A percentile compares a stretch with the other conserved stretches of the same genome.
Conservation (phyloP, 2,113 vertebrate genomes). For the Nasalis larvatus region DNA sequence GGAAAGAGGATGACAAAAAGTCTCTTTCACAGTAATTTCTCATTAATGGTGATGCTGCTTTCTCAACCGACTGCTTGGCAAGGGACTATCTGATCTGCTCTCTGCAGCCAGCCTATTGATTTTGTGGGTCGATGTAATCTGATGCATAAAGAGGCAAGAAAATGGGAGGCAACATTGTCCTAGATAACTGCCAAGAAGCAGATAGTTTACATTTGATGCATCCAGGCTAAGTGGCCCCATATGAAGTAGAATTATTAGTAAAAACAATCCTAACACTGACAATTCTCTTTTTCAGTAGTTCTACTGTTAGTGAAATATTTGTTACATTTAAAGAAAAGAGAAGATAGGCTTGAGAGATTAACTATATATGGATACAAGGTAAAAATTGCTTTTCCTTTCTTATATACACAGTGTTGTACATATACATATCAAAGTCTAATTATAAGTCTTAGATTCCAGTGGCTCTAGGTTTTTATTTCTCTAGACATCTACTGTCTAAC, state of each 20-base stretch:
- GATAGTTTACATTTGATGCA: neutral
- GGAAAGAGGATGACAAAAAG: neutral
- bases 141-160: slow-evolving; percentile 11
- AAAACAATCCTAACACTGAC: slow-evolving; percentile 14
- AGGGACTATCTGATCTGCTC: neutral
- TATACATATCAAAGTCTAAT: neutral
- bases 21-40: neutral
- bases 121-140: neutral
- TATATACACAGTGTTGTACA: fast-evolving
- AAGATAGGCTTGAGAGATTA: neutral
- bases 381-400: neutral
- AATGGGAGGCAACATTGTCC: neutral
- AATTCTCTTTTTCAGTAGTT: neutral
- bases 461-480: neutral
- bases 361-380: neutral
- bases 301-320: neutral
- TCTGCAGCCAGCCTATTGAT: neutral
- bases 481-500: neutral
- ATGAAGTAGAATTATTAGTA: neutral
- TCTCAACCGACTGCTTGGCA: neutral
- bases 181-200: neutral
- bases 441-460: neutral
- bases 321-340: neutral
- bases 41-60: neutral
- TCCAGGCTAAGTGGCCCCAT: neutral